Percentiles rank a stretch among this genome's conserved stretches.
Conservation (phyloP, 2,113 vertebrate genomes). For the Phoenicopterus ruber region DNA sequence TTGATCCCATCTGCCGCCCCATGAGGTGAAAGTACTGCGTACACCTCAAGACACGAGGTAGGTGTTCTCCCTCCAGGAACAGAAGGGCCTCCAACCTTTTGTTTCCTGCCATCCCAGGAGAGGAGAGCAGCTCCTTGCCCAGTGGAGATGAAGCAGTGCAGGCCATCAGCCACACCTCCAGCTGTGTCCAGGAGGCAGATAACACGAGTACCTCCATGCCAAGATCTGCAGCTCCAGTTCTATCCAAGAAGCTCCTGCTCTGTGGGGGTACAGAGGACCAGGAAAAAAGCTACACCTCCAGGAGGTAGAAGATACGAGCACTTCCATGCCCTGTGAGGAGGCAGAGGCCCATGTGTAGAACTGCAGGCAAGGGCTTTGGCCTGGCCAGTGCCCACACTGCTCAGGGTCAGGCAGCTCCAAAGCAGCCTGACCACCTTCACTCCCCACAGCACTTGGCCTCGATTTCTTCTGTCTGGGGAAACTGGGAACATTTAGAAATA, state of each 20-base stretch:
- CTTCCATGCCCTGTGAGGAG: neutral
- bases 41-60: fast-evolving
- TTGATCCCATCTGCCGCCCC: neutral
- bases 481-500: neutral
- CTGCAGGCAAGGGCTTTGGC: neutral
- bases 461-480: neutral
- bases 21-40: neutral
- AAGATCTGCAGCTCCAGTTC: neutral
- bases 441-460: neutral
- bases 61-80: neutral
- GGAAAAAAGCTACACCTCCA: neutral
- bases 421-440: neutral
- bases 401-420: neutral
- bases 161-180: neutral
- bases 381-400: neutral
- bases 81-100: neutral
- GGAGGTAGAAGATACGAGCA: neutral
- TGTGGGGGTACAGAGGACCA: neutral
- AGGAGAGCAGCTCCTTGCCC: neutral
- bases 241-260: neutral
- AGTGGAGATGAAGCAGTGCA: neutral
- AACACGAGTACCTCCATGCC: neutral
- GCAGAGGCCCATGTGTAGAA: neutral
- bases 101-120: neutral
- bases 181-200: neutral